Evolutionary conservation across 2,113 vertebrate species (phyloP).

Genomic region (Cephalopholis sonnerati): DNA sequence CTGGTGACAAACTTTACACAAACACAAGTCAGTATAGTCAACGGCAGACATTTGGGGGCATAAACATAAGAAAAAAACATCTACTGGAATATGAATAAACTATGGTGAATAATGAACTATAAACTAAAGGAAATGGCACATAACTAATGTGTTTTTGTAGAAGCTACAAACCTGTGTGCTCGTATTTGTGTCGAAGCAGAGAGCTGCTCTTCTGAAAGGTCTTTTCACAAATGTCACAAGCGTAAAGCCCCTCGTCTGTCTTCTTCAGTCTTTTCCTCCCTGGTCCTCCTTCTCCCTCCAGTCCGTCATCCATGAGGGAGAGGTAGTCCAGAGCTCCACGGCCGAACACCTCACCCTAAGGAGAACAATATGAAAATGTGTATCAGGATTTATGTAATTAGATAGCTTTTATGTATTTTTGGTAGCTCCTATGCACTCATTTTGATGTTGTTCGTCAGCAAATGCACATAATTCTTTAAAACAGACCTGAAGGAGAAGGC

Average conservation of each 20-base stretch:
- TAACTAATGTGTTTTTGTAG: neutral
- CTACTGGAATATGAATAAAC: no score
- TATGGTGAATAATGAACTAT: neutral
- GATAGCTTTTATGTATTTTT: neutral
- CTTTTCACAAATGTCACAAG: constrained; percentile 89
- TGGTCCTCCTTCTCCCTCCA: constrained; percentile 76
- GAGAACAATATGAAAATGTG: neutral
- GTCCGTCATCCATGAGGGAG: constrained; percentile 81
- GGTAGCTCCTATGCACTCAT: neutral
- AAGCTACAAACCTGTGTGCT: constrained; percentile 86
- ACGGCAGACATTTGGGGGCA: no score
- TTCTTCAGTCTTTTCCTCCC: constrained; percentile 86
- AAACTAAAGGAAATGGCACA: neutral
- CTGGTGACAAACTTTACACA: no score
- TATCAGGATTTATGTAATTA: neutral
- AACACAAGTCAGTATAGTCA: no score
- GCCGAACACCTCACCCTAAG: constrained; percentile 77
- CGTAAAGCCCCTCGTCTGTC: constrained; percentile 87
- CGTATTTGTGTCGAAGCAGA: constrained; percentile 88
- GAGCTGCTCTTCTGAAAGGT: constrained; percentile 91
- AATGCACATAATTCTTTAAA: neutral
- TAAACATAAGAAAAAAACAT: no score
- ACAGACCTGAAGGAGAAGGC: neutral
- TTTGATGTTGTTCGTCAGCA: neutral
- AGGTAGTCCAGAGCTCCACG: constrained; percentile 80